Percentiles rank a stretch among this genome's conserved stretches.
Evolutionary conservation across 1,140 invertebrate genomes (phyloP).

Genomic region (Ptiloglossa arizonensis): DNA sequence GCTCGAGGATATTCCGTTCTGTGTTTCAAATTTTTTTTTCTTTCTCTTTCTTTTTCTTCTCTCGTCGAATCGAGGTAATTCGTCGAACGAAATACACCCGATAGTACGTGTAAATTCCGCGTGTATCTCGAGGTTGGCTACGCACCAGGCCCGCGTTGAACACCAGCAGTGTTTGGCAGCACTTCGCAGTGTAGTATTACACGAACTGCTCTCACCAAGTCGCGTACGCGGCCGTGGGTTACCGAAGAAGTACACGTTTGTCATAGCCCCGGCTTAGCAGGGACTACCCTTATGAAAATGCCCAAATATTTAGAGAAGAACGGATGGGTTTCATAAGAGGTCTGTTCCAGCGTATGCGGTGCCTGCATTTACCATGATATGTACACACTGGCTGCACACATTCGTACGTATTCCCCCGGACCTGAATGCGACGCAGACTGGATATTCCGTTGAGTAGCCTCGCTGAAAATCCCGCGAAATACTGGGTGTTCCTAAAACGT

Average conservation of each 20-base stretch:
- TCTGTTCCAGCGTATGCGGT: slow-evolving; percentile 36
- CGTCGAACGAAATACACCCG: slow-evolving; percentile 8
- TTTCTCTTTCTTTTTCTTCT: neutral
- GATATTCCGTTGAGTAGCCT: slow-evolving; percentile 36
- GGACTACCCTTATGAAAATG: slow-evolving; percentile 52
- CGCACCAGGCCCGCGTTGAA: slow-evolving; percentile 2
- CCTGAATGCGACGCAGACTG: slow-evolving; percentile 25
- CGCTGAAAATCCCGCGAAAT: slow-evolving; percentile 22
- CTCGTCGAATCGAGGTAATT: neutral
- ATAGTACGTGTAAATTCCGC: slow-evolving; percentile 48
- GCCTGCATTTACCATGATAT: slow-evolving; percentile 40
- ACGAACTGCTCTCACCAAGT: slow-evolving; percentile 45
- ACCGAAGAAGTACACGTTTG: slow-evolving; percentile 38
- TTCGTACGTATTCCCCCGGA: neutral
- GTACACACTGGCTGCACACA: slow-evolving; percentile 19
- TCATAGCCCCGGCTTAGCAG: slow-evolving; percentile 12
- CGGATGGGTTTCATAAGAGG: slow-evolving; percentile 51
- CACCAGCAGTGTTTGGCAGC: slow-evolving; percentile 10
- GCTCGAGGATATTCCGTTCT: neutral
- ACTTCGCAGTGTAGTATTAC: slow-evolving; percentile 60
- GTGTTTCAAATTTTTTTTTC: neutral
- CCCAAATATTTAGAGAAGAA: slow-evolving; percentile 60
- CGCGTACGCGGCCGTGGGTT: slow-evolving; percentile 33
- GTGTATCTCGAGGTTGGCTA: slow-evolving; percentile 18
- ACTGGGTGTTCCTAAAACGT: neutral